Conservation (phyloP, 1,140 invertebrate species). For the Oncopodura yosiiana region DNA sequence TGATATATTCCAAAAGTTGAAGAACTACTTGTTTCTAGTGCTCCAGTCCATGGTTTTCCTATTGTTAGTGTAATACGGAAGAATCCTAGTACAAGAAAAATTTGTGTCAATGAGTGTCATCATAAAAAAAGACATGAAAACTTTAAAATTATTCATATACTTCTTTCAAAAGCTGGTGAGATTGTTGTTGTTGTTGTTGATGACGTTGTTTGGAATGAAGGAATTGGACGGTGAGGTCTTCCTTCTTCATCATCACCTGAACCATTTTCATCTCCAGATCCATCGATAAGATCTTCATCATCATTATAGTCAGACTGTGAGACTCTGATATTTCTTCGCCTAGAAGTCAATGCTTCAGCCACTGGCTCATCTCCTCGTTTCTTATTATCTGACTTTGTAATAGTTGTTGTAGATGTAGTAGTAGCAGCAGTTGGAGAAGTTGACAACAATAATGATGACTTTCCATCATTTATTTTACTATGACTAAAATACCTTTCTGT, state of each 20-base stretch:
- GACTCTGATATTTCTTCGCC: conserved; percentile 2
- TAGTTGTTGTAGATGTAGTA: not conserved
- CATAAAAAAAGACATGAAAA: not conserved
- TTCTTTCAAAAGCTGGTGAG: conserved; percentile 1
- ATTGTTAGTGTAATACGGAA: conserved; percentile 30
- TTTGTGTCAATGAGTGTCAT: not conserved
- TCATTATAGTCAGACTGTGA: conserved; percentile 23
- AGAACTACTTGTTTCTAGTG: conserved; percentile 9
- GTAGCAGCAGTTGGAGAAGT: not conserved
- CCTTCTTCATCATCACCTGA: conserved; percentile 8
- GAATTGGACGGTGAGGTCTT: not conserved
- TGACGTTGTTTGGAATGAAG: not conserved
- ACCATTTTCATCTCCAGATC: conserved; percentile 12
- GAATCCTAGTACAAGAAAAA: conserved; percentile 18
- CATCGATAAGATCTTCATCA: conserved; percentile 27
- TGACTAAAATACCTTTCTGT: not conserved
- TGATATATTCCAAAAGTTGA: conserved; percentile 21
- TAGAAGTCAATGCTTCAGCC: not conserved
- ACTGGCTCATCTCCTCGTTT: not conserved
- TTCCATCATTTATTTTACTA: not conserved
- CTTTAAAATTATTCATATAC: not conserved
- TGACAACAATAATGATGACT: not conserved
- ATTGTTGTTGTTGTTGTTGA: not conserved
- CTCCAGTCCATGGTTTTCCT: conserved; percentile 31
- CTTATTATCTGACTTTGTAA: not conserved